A percentile compares a stretch with the other conserved stretches of the same genome.
Conservation (phyloP, 1,140 invertebrate genomes). For the Cylas formicarius region DNA sequence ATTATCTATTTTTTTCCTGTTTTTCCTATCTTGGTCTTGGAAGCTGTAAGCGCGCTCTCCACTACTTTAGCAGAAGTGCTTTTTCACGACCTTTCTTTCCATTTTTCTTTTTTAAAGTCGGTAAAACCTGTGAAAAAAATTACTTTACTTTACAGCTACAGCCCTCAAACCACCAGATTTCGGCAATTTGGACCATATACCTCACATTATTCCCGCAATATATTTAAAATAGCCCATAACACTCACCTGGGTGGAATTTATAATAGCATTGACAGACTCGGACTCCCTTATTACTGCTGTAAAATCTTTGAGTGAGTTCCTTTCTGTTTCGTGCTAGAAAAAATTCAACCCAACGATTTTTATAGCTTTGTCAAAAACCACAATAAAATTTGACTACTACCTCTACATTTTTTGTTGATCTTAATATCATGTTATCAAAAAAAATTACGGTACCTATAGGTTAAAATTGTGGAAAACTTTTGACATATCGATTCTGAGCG, state of each 20-base stretch:
- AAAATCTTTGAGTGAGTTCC: slow-evolving; percentile 2
- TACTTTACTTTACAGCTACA: neutral
- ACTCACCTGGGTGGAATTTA: neutral
- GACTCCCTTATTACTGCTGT: slow-evolving; percentile 1
- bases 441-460: too few species aligned
- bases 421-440: too few species aligned
- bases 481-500: too few species aligned
- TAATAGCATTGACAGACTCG: slow-evolving; percentile 1
- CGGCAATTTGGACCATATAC: neutral
- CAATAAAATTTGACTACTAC: too few species aligned
- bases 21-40: too few species aligned
- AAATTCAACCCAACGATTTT: neutral
- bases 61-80: too few species aligned
- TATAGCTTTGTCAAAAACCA: too few species aligned
- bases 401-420: too few species aligned
- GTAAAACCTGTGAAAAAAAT: neutral
- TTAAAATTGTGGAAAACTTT: too few species aligned
- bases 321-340: slow-evolving; percentile 1
- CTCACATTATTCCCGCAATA: neutral
- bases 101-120: neutral
- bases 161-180: slow-evolving; percentile 1
- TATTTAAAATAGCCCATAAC: neutral
- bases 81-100: slow-evolving; percentile 1
- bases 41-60: too few species aligned
- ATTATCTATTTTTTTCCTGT: too few species aligned